Evolutionary conservation across 2,797 vertebrate species (phyloP), one percentile per base, ranked within the genome.

Genomic region (Macroramphosus scolopax): DNA sequence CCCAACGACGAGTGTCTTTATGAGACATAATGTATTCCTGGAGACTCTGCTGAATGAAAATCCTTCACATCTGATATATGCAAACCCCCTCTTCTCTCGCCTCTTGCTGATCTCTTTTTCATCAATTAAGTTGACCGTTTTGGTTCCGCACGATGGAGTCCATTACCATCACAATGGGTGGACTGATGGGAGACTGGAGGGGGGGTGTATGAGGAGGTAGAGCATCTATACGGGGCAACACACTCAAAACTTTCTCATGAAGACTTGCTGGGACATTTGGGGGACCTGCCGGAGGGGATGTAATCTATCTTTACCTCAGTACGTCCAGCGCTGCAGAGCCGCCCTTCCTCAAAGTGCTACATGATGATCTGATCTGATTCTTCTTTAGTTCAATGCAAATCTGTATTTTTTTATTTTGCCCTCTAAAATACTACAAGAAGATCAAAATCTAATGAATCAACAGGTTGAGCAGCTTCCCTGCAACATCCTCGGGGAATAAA

Each of bases 151-250:
- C 39, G 56, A 68, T 43, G 39, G 69, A 77, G 36, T 0, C 17
- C 57, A 79, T 87, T 83, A 84, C 31, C 84, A 87, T 87, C 60
- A 82, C 76, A 85, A 85, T 79, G 51, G 52, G 15, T 24, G 53
- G 41, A 42, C 42, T 26, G 58, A 60, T 51, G 63, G 69, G 51
- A 63, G 57, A 67, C 2, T 26, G 26, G n/a, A 31, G 53, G 47
- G 51, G 26, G 55, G 33, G 45, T 34, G 31, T 17, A 37, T 4
- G 6, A 20, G 33, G 47, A 43, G 29, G 40, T 56, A 30, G 50
- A 42, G 63, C 67, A 57, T 65, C 49, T 57, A 34, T 32, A 56
- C 29, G 41, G 58, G 41, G 13, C 17, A 31, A 28, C 3, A 15
- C 22, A 48, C 7, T 33, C 39, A 57, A 25, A 73, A 75, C 57